Conservation (phyloP, 92 coral and sea anemone species). For the Palythoa grandiflora region DNA sequence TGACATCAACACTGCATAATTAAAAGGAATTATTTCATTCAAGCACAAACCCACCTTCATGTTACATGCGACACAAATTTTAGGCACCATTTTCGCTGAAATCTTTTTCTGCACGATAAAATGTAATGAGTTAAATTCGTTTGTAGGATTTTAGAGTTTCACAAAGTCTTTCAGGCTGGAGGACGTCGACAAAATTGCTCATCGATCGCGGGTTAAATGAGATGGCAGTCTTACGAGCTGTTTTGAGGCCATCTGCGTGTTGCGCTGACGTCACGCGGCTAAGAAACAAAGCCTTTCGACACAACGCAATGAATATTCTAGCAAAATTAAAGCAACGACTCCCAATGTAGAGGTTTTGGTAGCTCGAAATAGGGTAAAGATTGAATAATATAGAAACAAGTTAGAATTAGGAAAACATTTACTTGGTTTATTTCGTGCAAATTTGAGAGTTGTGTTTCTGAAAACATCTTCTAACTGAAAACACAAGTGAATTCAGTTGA, state of each 20-base stretch:
- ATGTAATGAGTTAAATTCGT: not conserved
- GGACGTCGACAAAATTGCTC: conserved; percentile 23
- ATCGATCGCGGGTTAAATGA: conserved; percentile 17
- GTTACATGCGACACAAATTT: conserved; percentile 48
- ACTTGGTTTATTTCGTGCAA: not conserved
- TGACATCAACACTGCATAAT: conserved; percentile 52
- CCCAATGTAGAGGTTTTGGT: conserved; percentile 1
- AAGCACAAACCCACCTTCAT: conserved; percentile 55
- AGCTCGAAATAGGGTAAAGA: not conserved
- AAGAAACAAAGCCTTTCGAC: conserved; percentile 36
- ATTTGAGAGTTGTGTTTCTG: not conserved
- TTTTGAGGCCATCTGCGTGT: conserved; percentile 53
- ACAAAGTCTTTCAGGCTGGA: not conserved
- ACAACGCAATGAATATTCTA: conserved; percentile 50
- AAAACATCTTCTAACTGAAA: not conserved
- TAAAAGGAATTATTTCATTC: conserved; percentile 48
- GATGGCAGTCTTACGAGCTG: conserved; percentile 29
- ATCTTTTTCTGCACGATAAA: conserved; percentile 12
- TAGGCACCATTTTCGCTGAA: conserved; percentile 34
- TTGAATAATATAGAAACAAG: not conserved
- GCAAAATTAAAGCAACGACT: conserved; percentile 24
- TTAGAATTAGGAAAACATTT: not conserved
- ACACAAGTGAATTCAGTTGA: not conserved
- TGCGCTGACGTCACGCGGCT: conserved; percentile 43
- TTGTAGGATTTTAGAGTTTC: not conserved